Evolutionary conservation across 37 sponge, comb jelly and placozoan genomes (phyloP).

Genomic region (Aplysina aerophoba): DNA sequence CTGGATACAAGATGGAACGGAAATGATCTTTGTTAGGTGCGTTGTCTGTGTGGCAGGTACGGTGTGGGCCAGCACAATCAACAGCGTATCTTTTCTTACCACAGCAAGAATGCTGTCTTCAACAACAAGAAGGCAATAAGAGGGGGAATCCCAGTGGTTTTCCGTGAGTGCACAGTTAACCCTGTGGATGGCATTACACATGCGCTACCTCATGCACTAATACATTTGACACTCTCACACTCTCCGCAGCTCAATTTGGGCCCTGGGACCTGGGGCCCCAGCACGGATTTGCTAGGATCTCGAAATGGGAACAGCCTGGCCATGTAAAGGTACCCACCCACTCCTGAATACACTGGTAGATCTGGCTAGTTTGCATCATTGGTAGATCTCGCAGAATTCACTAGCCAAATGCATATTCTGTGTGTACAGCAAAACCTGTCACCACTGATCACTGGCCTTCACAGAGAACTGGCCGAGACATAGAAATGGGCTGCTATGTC

Average conservation of each 20-base stretch:
- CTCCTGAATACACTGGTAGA: not conserved
- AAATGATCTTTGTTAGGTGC: constrained; percentile 92
- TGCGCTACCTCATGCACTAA: not conserved
- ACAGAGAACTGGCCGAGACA: no score
- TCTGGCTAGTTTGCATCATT: not conserved
- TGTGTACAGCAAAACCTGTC: no score
- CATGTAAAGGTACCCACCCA: not conserved
- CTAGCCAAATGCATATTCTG: no score
- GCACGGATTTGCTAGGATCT: constrained; percentile 92
- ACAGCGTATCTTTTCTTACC: not conserved
- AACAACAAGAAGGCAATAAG: constrained; percentile 93
- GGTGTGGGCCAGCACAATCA: not conserved
- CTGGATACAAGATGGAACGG: constrained; percentile 84
- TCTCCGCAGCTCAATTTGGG: constrained; percentile 85
- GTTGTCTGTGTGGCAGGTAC: not conserved
- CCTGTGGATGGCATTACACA: not conserved
- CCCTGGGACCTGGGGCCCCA: constrained; percentile 94
- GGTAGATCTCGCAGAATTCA: not conserved
- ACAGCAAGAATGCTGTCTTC: constrained; percentile 82
- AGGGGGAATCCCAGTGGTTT: constrained; percentile 92
- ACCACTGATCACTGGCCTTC: no score
- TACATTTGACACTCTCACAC: not conserved
- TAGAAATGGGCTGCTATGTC: no score
- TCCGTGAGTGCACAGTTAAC: constrained; percentile 68
- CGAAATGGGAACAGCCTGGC: constrained; percentile 60